Conservation (phyloP, 2,113 vertebrate genomes). For the Neopipo cinnamomea region DNA sequence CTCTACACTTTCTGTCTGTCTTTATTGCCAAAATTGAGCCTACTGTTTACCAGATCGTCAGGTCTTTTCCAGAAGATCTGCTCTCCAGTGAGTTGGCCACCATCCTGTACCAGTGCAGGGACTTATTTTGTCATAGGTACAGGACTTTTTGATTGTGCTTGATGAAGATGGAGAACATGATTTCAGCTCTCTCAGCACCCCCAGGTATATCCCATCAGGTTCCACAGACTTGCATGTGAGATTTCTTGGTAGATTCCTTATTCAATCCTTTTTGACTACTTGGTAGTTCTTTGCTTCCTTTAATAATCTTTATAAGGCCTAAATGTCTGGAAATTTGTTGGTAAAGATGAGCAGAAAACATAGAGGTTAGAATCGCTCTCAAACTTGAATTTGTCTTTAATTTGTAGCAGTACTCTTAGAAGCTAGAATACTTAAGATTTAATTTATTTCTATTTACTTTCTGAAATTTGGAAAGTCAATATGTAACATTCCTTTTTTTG, state of each 20-base stretch:
- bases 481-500: not conserved
- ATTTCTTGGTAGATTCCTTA: not conserved
- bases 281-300: not conserved
- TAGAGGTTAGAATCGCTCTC: not conserved
- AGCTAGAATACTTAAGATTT: not conserved
- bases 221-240: not conserved
- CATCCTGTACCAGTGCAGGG: not conserved
- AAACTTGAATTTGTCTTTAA: not conserved
- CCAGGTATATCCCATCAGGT: not conserved
- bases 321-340: not conserved
- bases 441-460: not conserved
- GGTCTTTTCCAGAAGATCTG: not conserved
- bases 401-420: not conserved
- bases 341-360: not conserved
- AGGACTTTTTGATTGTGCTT: not conserved
- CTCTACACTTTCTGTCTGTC: not conserved
- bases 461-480: not conserved
- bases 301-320: not conserved
- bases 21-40: not conserved
- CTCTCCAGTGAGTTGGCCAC: not conserved
- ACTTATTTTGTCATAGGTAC: not conserved
- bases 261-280: not conserved
- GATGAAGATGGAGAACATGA: not conserved
- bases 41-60: not conserved
- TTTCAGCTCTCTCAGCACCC: not conserved